Percentiles rank a stretch among this genome's conserved stretches.
These are phyloP conservation scores for Atlantisia rogersi DNA, from an alignment of 2,113 vertebrate species.

Conservation along the genomic window DNA sequence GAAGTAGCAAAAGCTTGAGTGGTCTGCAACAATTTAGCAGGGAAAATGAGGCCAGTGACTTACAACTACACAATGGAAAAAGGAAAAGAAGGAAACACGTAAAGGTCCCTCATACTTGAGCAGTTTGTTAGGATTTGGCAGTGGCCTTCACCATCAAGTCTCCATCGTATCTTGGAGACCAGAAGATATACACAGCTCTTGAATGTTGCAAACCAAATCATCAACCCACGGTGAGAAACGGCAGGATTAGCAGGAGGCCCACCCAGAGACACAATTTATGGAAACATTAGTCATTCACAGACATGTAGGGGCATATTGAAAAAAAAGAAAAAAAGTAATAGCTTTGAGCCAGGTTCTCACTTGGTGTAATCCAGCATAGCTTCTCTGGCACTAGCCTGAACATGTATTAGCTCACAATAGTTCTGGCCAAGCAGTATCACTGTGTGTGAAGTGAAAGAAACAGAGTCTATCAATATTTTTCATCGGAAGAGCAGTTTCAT, in stretches of 20 bases:
- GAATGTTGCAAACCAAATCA: background rate
- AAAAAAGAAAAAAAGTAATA: background rate
- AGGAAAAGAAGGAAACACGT: background rate
- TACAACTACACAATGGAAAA: conserved; percentile 7
- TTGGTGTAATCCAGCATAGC: background rate
- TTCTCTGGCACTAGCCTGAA: conserved; percentile 1
- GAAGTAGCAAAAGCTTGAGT: background rate
- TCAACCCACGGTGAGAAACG: background rate
- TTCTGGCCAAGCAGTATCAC: background rate
- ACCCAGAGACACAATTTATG: background rate
- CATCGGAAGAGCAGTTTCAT: background rate
- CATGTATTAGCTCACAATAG: background rate
- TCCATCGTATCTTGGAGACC: conserved; percentile 12
- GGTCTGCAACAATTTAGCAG: background rate
- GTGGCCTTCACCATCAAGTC: background rate
- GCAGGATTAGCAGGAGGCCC: conserved; percentile 2
- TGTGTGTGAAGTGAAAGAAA: background rate
- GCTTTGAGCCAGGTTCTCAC: conserved; percentile 20
- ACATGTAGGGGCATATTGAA: background rate
- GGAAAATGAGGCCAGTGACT: background rate
- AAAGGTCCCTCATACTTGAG: background rate
- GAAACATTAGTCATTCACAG: conserved; percentile 28
- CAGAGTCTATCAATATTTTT: background rate
- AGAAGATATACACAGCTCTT: conserved; percentile 15
- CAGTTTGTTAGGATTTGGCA: conserved; percentile 7